Evolutionary conservation across 2,797 vertebrate species (phyloP).

Genomic region (Ceyx erithaca): DNA sequence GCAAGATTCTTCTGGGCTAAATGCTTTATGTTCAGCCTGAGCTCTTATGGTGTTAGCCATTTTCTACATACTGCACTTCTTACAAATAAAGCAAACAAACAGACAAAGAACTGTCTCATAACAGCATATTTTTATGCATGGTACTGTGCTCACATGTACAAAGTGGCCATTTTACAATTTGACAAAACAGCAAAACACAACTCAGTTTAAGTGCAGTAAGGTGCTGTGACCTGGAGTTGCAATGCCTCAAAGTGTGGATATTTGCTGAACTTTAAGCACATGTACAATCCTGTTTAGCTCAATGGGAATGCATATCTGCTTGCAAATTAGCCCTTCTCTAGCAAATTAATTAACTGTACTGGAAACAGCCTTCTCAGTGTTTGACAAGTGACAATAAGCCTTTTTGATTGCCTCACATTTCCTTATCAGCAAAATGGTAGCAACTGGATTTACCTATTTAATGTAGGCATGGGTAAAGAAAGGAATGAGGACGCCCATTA

Average conservation of each 20-base stretch:
- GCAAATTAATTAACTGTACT: not conserved
- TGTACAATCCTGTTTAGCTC: not conserved
- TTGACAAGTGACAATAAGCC: not conserved
- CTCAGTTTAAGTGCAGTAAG: not conserved
- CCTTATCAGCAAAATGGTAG: not conserved
- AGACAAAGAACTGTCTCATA: not conserved
- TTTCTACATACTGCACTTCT: constrained; percentile 8
- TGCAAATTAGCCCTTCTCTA: not conserved
- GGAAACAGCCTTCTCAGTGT: not conserved
- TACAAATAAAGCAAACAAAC: constrained; percentile 34
- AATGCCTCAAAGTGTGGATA: not conserved
- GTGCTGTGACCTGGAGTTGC: not conserved
- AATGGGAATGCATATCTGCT: not conserved
- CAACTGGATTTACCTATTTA: not conserved
- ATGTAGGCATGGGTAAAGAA: not conserved
- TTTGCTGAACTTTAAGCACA: not conserved
- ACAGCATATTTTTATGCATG: not conserved
- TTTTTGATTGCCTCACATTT: not conserved
- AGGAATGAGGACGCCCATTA: not conserved
- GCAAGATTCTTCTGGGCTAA: not conserved
- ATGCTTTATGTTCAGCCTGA: constrained; percentile 15
- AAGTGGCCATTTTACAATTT: not conserved
- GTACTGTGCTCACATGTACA: not conserved
- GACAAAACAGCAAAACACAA: not conserved
- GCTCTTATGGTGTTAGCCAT: not conserved